Conservation (phyloP, 1,140 invertebrate genomes). For the Polypedilum pembai region DNA sequence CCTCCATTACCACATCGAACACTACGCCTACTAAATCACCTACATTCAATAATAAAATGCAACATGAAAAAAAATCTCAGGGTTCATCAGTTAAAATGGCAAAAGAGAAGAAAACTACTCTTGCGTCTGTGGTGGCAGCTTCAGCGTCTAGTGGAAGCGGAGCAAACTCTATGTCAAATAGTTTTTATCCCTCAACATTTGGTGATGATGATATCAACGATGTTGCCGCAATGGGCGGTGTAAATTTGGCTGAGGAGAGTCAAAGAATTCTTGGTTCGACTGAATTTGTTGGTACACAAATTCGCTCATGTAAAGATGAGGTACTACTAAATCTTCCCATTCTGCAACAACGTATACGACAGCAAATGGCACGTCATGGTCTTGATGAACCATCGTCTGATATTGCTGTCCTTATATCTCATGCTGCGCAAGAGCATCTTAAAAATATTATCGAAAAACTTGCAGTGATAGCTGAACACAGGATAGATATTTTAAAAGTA, state of each 20-base stretch:
- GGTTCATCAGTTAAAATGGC: slow-evolving; percentile 47
- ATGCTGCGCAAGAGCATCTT: slow-evolving; percentile 89
- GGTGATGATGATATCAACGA: slow-evolving; percentile 96
- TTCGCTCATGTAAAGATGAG: slow-evolving; percentile 93
- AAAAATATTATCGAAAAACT: slow-evolving; percentile 90
- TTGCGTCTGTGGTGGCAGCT: slow-evolving; percentile 42
- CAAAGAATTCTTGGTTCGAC: slow-evolving; percentile 91
- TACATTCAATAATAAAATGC: slow-evolving; percentile 13
- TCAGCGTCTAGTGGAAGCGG: slow-evolving; percentile 41
- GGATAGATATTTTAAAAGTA: slow-evolving; percentile 83
- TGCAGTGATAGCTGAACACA: slow-evolving; percentile 88
- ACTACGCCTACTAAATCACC: background rate
- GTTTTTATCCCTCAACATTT: slow-evolving; percentile 44
- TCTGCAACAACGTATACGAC: slow-evolving; percentile 70
- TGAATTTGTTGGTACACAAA: slow-evolving; percentile 92
- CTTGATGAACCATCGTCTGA: slow-evolving; percentile 82
- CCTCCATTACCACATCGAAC: background rate
- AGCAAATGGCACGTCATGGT: slow-evolving; percentile 64
- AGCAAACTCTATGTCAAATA: slow-evolving; percentile 38
- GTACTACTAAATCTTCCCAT: slow-evolving; percentile 72
- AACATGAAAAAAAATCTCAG: slow-evolving; percentile 31
- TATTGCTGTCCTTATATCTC: slow-evolving; percentile 84
- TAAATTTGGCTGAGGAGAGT: slow-evolving; percentile 95
- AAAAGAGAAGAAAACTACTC: slow-evolving; percentile 58
- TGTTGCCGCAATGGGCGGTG: slow-evolving; percentile 97